phyloP scores from a whole-genome alignment of 2,797 vertebrate genomes.

The Coendou prehensilis region DNA sequence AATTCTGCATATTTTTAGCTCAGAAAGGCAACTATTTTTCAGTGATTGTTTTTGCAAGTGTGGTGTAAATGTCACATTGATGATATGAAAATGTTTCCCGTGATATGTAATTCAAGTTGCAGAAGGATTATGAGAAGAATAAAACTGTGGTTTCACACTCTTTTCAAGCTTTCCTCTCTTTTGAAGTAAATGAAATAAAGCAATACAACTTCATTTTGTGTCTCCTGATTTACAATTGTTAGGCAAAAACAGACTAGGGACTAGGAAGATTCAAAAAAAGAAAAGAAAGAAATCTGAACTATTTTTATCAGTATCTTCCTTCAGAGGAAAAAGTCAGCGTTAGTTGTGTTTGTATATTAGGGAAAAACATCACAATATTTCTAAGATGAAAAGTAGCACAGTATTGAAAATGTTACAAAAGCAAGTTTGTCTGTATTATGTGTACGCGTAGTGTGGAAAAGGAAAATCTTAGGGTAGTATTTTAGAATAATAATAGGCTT shows the following conservation, averaged over 20 bases:
- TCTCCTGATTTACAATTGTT: conserved; percentile 41
- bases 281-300: background rate
- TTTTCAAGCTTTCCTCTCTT: conserved; percentile 60
- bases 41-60: conserved; percentile 79
- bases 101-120: conserved; percentile 71
- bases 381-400: background rate
- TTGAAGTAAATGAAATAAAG: conserved; percentile 60
- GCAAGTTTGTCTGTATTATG: conserved; percentile 10
- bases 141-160: conserved; percentile 67
- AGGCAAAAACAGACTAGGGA: background rate
- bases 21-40: conserved; percentile 71
- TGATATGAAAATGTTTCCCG: conserved; percentile 76
- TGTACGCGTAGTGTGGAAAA: conserved; percentile 2
- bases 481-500: background rate
- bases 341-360: background rate
- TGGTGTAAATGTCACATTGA: conserved; percentile 75
- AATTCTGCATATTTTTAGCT: conserved; percentile 79
- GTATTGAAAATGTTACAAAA: conserved; percentile 32
- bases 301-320: background rate
- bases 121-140: conserved; percentile 72
- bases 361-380: background rate
- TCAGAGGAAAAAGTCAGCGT: background rate
- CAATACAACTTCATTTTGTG: conserved; percentile 41
- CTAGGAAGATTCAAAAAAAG: background rate
- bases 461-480: background rate